These are phyloP conservation scores for Sakesphorus luctuosus DNA, from an alignment of 2,113 vertebrate species.

Conservation along the genomic window DNA sequence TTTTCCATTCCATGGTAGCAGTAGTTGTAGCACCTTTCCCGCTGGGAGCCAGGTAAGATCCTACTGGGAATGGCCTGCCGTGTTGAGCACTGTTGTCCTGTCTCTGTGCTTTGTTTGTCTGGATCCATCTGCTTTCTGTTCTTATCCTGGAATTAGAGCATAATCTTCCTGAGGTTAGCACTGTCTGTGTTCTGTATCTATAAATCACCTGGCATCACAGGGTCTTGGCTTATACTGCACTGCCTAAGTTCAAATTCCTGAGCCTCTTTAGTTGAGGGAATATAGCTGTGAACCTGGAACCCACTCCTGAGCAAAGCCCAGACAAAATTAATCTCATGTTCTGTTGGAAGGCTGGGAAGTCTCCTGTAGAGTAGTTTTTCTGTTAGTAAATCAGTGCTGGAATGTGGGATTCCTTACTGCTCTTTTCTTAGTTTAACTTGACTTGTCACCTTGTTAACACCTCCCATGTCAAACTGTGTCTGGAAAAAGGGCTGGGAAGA, in stretches of 20 bases:
- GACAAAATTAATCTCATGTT: background rate
- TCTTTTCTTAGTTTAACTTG: background rate
- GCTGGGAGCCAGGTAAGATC: slow-evolving; percentile 51
- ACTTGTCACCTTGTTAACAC: background rate
- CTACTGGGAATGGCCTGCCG: slow-evolving; percentile 36
- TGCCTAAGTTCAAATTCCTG: background rate
- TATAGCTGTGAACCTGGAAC: slow-evolving; percentile 29
- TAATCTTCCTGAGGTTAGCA: background rate
- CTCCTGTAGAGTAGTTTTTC: background rate
- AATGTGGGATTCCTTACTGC: background rate
- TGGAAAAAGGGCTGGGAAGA: background rate
- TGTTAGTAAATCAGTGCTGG: background rate
- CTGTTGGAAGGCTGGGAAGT: background rate
- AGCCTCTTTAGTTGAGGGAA: background rate
- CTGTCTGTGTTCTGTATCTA: background rate
- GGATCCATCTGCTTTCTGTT: slow-evolving; percentile 56
- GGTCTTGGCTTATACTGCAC: slow-evolving; percentile 5
- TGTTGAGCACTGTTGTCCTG: slow-evolving; percentile 52
- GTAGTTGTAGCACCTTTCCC: slow-evolving; percentile 35
- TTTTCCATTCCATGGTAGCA: slow-evolving; percentile 19
- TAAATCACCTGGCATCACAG: background rate
- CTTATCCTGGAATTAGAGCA: slow-evolving; percentile 4
- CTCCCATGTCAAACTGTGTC: background rate
- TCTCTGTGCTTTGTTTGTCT: slow-evolving; percentile 37
- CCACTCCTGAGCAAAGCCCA: background rate